Evolutionary conservation across 2,888 invertebrate species (phyloP).

Genomic region (Cephus spinipes): DNA sequence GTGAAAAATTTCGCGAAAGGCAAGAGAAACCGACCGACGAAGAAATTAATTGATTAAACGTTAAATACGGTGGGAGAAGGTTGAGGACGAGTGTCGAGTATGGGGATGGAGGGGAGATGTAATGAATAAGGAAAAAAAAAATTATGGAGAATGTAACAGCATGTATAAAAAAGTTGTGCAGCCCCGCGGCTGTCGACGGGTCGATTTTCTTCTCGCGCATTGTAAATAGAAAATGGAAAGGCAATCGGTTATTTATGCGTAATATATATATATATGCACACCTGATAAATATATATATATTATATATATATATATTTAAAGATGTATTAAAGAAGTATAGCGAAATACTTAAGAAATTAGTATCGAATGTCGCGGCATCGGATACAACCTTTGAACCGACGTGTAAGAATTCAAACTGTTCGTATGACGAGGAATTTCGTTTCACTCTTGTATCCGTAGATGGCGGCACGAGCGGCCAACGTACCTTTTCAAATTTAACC

Average conservation of each 20-base stretch:
- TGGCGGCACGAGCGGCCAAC: not conserved
- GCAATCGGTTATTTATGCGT: constrained; percentile 61
- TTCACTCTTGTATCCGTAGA: not conserved
- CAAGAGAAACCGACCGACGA: constrained; percentile 19
- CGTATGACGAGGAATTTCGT: not conserved
- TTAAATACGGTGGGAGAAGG: not conserved
- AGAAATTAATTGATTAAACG: constrained; percentile 17
- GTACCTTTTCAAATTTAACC: not conserved
- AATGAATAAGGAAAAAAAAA: not conserved
- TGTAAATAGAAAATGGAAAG: constrained; percentile 54
- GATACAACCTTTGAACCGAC: constrained; percentile 55
- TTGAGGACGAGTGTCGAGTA: not conserved
- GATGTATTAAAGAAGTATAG: not conserved
- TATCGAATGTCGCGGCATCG: constrained; percentile 53
- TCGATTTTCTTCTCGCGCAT: constrained; percentile 49
- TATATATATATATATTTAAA: constrained; percentile 42
- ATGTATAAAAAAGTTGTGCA: not conserved
- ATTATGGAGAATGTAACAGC: not conserved
- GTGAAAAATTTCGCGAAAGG: constrained; percentile 17
- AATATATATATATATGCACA: constrained; percentile 40
- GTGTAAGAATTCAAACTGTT: constrained; percentile 4
- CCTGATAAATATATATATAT: constrained; percentile 40
- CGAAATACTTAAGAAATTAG: constrained; percentile 33
- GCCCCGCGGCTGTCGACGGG: not conserved
- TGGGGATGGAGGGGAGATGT: constrained; percentile 20